These are phyloP conservation scores for Lipotes vexillifer DNA, from an alignment of 2,113 vertebrate species.

Conservation along the genomic window DNA sequence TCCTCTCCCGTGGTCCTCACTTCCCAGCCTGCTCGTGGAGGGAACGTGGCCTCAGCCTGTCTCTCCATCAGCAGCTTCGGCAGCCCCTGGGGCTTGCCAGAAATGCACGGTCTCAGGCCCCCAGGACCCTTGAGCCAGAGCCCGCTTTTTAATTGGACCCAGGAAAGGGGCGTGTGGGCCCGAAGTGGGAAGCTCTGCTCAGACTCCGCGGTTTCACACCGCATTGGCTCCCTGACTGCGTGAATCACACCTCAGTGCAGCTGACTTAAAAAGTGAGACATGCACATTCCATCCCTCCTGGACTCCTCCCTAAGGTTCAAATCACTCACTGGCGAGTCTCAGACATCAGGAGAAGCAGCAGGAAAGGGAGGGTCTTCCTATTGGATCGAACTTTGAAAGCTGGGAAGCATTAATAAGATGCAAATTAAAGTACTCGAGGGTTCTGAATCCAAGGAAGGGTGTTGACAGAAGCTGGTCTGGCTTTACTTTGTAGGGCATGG, in stretches of 20 bases:
- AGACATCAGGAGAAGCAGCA: not conserved
- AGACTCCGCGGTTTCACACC: not conserved
- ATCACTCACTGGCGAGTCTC: rapidly evolving
- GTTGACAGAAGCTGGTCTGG: not conserved
- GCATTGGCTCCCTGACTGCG: not conserved
- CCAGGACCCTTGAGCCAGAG: not conserved
- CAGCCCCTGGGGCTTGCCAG: not conserved
- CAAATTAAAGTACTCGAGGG: not conserved
- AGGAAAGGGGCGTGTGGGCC: rapidly evolving
- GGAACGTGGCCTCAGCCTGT: not conserved
- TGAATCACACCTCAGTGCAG: not conserved
- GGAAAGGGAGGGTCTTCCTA: not conserved
- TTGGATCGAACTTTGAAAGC: not conserved
- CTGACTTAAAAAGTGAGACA: not conserved
- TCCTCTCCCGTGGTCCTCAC: not conserved
- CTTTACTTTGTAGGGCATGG: not conserved
- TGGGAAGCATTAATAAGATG: not conserved
- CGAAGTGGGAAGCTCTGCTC: not conserved
- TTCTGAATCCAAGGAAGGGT: not conserved
- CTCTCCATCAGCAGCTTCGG: too few species aligned
- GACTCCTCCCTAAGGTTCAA: not conserved
- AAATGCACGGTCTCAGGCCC: not conserved
- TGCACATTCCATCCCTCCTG: not conserved
- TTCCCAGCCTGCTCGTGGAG: not conserved
- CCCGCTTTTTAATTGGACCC: not conserved